phyloP scores from a whole-genome alignment of 2,797 vertebrate species.

The Xiphorhynchus erythropygius region DNA sequence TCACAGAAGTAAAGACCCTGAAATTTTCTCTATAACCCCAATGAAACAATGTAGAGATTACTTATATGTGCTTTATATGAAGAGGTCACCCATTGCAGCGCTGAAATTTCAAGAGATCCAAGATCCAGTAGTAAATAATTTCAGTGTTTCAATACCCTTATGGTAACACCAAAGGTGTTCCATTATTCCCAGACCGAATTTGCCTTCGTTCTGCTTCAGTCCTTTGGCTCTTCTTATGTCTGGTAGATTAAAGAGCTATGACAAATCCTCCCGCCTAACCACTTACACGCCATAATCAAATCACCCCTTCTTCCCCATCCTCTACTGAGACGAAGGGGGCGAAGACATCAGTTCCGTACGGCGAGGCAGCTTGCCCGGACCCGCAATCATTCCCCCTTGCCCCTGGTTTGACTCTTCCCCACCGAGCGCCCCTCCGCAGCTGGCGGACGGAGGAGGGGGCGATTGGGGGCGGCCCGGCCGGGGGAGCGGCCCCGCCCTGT shows the following conservation, averaged over 20 bases:
- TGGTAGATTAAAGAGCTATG: neutral
- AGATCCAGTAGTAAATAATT: neutral
- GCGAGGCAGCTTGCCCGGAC: neutral
- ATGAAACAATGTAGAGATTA: neutral
- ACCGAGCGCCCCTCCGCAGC: neutral
- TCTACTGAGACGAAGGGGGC: neutral
- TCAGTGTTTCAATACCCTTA: neutral
- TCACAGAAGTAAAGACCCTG: neutral
- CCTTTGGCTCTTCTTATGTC: neutral
- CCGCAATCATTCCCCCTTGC: accelerated
- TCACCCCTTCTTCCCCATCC: neutral
- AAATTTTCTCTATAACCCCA: neutral
- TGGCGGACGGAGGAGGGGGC: neutral
- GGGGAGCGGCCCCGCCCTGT: neutral
- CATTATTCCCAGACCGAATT: neutral
- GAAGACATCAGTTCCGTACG: accelerated
- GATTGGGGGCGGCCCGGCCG: neutral
- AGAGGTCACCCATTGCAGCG: neutral
- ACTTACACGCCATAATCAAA: accelerated
- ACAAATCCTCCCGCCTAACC: neutral
- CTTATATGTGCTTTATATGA: neutral
- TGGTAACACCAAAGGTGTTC: accelerated
- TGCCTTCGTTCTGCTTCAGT: neutral
- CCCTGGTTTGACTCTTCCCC: too few species aligned
- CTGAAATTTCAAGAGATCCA: neutral